These are phyloP conservation scores for Dysidea cf. avara DNA, from an alignment of 37 sponge, comb jelly and placozoan genomes.

Conservation along the genomic window DNA sequence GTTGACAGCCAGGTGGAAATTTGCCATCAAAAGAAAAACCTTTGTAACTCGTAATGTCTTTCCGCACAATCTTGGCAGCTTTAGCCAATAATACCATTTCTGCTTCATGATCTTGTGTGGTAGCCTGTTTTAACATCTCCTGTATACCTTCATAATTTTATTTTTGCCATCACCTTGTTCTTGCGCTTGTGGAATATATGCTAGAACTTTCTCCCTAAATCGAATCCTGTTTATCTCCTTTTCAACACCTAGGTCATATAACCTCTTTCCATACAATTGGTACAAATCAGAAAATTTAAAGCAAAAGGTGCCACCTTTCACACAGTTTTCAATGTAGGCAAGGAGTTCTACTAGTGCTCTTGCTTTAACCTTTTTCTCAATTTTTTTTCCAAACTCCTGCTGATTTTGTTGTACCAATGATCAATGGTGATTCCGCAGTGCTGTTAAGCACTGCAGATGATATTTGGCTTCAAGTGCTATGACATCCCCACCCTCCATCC, in stretches of 20 bases:
- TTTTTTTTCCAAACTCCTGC: background rate
- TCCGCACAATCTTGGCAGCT: constrained; percentile 18
- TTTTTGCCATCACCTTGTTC: constrained; percentile 25
- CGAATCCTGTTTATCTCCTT: too few relatives aligned
- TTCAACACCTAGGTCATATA: background rate
- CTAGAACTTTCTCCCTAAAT: too few relatives aligned
- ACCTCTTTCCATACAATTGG: constrained; percentile 11
- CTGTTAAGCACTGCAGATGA: too few relatives aligned
- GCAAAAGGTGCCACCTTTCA: constrained; percentile 2
- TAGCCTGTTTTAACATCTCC: too few relatives aligned
- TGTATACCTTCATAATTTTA: constrained; percentile 13
- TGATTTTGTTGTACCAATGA: constrained; percentile 1
- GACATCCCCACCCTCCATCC: constrained; percentile 4
- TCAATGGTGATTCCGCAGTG: constrained; percentile 15
- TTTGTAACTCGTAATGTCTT: too few relatives aligned
- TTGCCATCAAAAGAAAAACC: too few relatives aligned
- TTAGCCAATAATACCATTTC: background rate
- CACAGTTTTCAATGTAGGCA: background rate
- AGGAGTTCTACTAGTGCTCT: constrained; percentile 25
- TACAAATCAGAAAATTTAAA: constrained; percentile 18
- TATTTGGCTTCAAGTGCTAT: constrained; percentile 30
- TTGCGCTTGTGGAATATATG: too few relatives aligned
- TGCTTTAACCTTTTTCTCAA: background rate
- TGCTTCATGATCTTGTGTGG: too few relatives aligned
- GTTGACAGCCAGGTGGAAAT: too few relatives aligned